A percentile compares a stretch with the other conserved stretches of the same genome.
These are phyloP conservation scores for Otus sunia DNA, from an alignment of 2,113 vertebrate species.

Conservation along the genomic window DNA sequence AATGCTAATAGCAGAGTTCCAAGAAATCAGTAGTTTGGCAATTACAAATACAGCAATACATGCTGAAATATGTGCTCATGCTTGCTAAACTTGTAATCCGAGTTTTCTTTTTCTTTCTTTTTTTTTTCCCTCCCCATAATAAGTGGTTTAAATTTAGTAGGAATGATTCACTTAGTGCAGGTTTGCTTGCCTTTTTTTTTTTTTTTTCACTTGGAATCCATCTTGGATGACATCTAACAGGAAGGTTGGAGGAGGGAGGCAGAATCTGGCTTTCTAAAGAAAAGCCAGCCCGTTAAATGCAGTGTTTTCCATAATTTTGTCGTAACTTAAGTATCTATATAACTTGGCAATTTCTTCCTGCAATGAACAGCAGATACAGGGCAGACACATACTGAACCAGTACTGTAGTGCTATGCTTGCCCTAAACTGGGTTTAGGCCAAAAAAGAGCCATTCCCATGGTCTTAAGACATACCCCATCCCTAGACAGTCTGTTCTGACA, in stretches of 20 bases:
- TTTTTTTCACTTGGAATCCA: neutral
- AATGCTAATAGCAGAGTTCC: slow-evolving; percentile 33
- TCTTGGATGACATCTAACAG: slow-evolving; percentile 5
- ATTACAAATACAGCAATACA: neutral
- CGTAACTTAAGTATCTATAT: neutral
- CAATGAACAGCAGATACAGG: neutral
- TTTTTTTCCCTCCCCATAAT: neutral
- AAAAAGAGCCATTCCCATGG: neutral
- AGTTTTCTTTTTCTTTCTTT: neutral
- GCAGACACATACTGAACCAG: neutral
- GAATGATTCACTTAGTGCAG: slow-evolving; percentile 33
- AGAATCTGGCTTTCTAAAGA: neutral
- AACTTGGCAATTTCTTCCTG: neutral
- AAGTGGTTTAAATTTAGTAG: slow-evolving; percentile 52
- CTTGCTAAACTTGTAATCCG: slow-evolving; percentile 36
- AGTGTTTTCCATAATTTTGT: neutral
- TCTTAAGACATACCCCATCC: neutral
- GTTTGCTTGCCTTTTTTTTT: neutral
- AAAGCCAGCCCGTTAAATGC: neutral
- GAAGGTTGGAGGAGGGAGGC: neutral
- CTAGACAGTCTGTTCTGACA: fast-evolving
- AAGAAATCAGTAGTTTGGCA: slow-evolving; percentile 49
- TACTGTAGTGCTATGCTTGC: neutral
- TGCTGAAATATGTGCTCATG: neutral
- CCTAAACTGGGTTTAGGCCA: neutral